phyloP scores from a whole-genome alignment of 2,888 invertebrate genomes.

The Odontomyia ornata region DNA sequence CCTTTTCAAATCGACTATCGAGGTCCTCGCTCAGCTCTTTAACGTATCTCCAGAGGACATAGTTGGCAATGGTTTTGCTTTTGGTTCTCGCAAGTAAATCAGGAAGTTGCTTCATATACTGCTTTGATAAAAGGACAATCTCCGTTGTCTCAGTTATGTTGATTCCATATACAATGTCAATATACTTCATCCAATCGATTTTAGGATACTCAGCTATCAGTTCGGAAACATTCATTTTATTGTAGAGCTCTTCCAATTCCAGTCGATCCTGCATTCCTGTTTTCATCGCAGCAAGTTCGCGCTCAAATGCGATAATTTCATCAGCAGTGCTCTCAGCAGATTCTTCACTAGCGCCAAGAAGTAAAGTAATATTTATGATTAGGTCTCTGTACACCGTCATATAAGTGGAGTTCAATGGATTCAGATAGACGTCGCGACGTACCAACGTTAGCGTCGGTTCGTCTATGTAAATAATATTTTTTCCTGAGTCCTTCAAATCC shows the following conservation, averaged over 20 bases:
- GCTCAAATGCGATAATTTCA: constrained; percentile 53
- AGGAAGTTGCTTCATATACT: constrained; percentile 47
- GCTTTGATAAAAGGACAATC: constrained; percentile 44
- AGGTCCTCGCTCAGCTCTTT: constrained; percentile 48
- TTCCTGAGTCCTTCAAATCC: constrained; percentile 86
- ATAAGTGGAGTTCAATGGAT: constrained; percentile 62
- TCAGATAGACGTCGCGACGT: constrained; percentile 66
- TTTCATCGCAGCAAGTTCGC: constrained; percentile 52
- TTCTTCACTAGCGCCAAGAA: constrained; percentile 50
- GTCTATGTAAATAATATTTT: constrained; percentile 79
- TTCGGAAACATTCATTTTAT: constrained; percentile 46
- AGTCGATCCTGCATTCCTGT: constrained; percentile 40
- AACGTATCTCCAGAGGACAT: constrained; percentile 51
- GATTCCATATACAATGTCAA: constrained; percentile 47
- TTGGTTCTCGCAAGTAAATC: constrained; percentile 47
- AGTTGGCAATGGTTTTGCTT: constrained; percentile 49
- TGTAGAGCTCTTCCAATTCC: constrained; percentile 48
- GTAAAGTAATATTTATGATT: constrained; percentile 24
- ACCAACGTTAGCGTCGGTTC: constrained; percentile 70
- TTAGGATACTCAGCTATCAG: constrained; percentile 47
- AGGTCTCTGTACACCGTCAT: constrained; percentile 65
- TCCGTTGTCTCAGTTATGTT: constrained; percentile 44
- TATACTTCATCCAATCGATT: constrained; percentile 51
- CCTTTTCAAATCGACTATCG: constrained; percentile 50
- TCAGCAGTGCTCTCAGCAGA: constrained; percentile 49